phyloP scores from a whole-genome alignment of 2,888 invertebrate species.

The Tetrapedia diversipes region DNA sequence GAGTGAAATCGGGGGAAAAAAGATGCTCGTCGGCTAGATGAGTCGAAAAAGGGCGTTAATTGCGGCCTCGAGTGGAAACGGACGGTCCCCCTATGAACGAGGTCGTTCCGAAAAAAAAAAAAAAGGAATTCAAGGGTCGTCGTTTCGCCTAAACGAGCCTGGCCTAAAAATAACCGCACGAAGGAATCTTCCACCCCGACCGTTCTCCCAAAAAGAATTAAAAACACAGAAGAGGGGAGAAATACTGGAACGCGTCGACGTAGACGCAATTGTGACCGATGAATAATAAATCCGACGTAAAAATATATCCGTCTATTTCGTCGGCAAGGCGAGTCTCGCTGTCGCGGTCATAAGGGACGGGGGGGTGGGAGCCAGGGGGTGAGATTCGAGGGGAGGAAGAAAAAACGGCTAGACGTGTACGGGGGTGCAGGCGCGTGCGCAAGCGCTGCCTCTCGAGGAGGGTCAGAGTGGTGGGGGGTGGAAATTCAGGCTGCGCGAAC shows the following conservation, averaged over 20 bases:
- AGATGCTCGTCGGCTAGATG: neutral
- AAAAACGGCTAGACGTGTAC: slow-evolving; percentile 43
- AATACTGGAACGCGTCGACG: neutral
- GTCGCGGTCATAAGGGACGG: slow-evolving; percentile 2
- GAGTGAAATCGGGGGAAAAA: slow-evolving; percentile 3
- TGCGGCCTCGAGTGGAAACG: neutral
- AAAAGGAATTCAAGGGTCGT: neutral
- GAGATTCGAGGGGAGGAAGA: slow-evolving; percentile 36
- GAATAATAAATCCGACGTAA: slow-evolving; percentile 13
- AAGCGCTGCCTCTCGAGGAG: slow-evolving; percentile 35
- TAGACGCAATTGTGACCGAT: neutral
- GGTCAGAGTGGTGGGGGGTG: slow-evolving; percentile 22
- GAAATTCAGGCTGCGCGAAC: slow-evolving; percentile 17
- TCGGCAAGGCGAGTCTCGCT: slow-evolving; percentile 6
- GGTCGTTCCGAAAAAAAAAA: neutral
- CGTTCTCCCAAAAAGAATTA: neutral
- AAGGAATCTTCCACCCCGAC: too few relatives aligned
- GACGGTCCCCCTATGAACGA: neutral
- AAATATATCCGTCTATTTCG: slow-evolving; percentile 38
- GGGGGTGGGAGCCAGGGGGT: too few relatives aligned
- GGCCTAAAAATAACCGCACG: too few relatives aligned
- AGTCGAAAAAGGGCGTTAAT: slow-evolving; percentile 20
- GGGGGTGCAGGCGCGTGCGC: slow-evolving; percentile 46
- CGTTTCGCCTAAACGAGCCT: neutral
- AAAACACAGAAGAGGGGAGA: neutral